These are phyloP conservation scores for Troides aeacus DNA, from an alignment of 2,888 invertebrate species.

Conservation along the genomic window DNA sequence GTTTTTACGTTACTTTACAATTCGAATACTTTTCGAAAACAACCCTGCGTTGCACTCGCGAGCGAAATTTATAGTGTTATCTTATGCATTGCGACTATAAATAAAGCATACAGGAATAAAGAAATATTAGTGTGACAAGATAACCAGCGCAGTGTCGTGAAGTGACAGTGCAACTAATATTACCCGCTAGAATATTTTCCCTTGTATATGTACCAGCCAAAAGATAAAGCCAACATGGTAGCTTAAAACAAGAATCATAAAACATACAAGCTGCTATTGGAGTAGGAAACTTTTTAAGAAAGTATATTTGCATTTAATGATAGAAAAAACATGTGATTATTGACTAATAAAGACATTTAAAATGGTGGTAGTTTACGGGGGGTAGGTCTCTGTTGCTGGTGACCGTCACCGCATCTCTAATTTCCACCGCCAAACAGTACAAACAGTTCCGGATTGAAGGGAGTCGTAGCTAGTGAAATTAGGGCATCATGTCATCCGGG, in stretches of 20 bases:
- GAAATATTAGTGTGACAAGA: conserved; percentile 67
- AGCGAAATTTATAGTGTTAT: conserved; percentile 52
- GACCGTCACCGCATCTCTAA: too few relatives aligned
- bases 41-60: background rate
- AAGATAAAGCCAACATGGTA: conserved; percentile 21
- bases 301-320: background rate
- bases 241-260: background rate
- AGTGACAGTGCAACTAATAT: conserved; percentile 23
- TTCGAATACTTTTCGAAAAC: background rate
- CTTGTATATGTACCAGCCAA: conserved; percentile 16
- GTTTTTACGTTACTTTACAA: background rate
- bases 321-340: background rate
- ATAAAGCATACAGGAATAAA: conserved; percentile 60
- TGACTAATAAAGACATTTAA: too few relatives aligned
- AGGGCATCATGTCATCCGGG: too few relatives aligned
- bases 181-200: conserved; percentile 26
- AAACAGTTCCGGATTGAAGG: too few relatives aligned
- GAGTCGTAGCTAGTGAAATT: too few relatives aligned
- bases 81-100: conserved; percentile 58
- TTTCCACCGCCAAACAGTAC: too few relatives aligned
- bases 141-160: conserved; percentile 50
- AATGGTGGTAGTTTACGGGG: too few relatives aligned
- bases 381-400: too few relatives aligned
- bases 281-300: background rate
- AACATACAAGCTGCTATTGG: background rate